A percentile compares a stretch with the other conserved stretches of the same genome.
These are phyloP conservation scores for Aphaenogaster floridana DNA, from an alignment of 1,140 invertebrate species.

Conservation along the genomic window DNA sequence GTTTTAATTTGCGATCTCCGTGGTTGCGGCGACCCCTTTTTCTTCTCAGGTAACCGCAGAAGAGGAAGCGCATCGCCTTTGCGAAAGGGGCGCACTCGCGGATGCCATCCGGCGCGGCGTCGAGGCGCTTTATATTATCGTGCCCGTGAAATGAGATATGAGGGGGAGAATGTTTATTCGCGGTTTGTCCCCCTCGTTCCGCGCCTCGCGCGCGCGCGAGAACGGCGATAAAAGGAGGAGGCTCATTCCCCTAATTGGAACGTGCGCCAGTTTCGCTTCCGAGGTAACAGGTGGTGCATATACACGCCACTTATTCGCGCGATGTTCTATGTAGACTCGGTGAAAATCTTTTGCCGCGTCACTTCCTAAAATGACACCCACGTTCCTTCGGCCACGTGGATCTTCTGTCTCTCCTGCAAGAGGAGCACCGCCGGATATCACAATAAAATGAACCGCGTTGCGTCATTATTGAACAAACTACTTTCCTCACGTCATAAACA, in stretches of 20 bases:
- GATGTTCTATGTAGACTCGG: neutral
- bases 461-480: neutral
- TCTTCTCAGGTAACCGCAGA: slow-evolving; percentile 12
- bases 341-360: slow-evolving; percentile 37
- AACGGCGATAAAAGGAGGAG: slow-evolving; percentile 72
- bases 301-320: slow-evolving; percentile 68
- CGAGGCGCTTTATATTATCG: slow-evolving; percentile 57
- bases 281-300: slow-evolving; percentile 76
- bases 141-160: slow-evolving; percentile 64
- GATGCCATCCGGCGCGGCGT: slow-evolving; percentile 16
- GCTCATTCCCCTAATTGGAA: slow-evolving; percentile 77
- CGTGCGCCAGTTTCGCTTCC: slow-evolving; percentile 68
- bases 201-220: slow-evolving; percentile 17
- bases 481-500: too few species aligned
- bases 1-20: slow-evolving; percentile 31
- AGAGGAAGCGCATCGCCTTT: slow-evolving; percentile 27
- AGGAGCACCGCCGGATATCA: neutral
- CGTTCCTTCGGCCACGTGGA: neutral
- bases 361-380: neutral
- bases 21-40: neutral
- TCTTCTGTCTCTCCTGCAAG: neutral
- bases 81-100: slow-evolving; percentile 53
- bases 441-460: neutral
- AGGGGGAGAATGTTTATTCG: slow-evolving; percentile 71
- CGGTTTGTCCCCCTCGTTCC: slow-evolving; percentile 71